Evolutionary conservation across 2,888 invertebrate genomes (phyloP).

Genomic region (Lysandra bellargus): DNA sequence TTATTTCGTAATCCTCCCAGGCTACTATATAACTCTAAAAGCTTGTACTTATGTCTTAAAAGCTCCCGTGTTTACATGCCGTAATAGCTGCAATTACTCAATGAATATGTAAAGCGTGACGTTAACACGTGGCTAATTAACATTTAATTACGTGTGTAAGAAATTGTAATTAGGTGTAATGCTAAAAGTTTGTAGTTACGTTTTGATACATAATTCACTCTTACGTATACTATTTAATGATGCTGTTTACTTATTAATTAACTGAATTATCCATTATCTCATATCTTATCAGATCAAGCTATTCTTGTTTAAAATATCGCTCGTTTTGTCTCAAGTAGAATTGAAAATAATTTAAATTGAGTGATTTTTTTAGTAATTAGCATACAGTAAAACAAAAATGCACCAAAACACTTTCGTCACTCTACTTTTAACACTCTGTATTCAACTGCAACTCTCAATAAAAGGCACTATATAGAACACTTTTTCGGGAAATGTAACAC

Average conservation of each 20-base stretch:
- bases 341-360: not conserved
- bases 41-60: not conserved
- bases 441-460: not conserved
- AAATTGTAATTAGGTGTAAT: slow-evolving; percentile 1
- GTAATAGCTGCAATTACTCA: slow-evolving; percentile 6
- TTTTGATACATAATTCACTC: slow-evolving; percentile 8
- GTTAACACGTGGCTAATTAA: not conserved
- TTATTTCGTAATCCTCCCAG: slow-evolving; percentile 45
- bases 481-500: not conserved
- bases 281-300: slow-evolving; percentile 47
- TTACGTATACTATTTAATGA: not conserved
- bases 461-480: slow-evolving; percentile 20
- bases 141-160: not conserved
- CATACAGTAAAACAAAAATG: not conserved
- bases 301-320: slow-evolving; percentile 43
- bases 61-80: not conserved
- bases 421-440: slow-evolving; percentile 31
- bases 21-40: slow-evolving; percentile 16
- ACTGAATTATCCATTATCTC: slow-evolving; percentile 38
- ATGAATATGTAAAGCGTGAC: slow-evolving; percentile 24
- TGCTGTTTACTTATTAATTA: not conserved
- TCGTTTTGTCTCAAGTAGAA: slow-evolving; percentile 47
- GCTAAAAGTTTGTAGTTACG: slow-evolving; percentile 18
- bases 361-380: not conserved
- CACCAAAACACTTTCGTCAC: slow-evolving; percentile 27